A percentile compares a stretch with the other conserved stretches of the same genome.
phyloP scores from a whole-genome alignment of 2,888 invertebrate species.

The Spilarctia lutea region DNA sequence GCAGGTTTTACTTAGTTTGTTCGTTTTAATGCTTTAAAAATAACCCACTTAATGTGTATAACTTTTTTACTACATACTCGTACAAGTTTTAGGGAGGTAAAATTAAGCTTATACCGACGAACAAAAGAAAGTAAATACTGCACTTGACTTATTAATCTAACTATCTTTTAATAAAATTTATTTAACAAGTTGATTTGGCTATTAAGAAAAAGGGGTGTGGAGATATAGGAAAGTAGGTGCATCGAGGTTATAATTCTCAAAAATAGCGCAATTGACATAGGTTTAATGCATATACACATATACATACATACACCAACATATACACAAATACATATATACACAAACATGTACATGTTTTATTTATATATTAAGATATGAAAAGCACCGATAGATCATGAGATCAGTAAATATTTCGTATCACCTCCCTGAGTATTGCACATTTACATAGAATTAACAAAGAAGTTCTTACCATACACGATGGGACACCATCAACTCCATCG shows the following conservation, averaged over 20 bases:
- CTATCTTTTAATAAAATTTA: too few species aligned
- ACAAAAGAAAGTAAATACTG: not conserved
- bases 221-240: too few species aligned
- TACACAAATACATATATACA: too few species aligned
- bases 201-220: too few species aligned
- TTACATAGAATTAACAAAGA: not conserved
- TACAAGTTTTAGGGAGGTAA: not conserved
- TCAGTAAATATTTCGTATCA: not conserved
- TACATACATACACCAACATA: too few species aligned
- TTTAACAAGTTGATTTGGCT: too few species aligned
- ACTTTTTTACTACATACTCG: too few species aligned
- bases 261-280: too few species aligned
- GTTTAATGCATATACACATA: too few species aligned
- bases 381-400: not conserved
- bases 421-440: not conserved
- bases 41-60: not conserved
- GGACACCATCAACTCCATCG: constrained; percentile 12
- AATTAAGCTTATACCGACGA: not conserved
- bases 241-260: too few species aligned
- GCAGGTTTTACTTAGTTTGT: not conserved
- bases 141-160: not conserved
- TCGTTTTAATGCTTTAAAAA: not conserved
- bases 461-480: not conserved
- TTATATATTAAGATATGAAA: not conserved
- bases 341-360: too few species aligned